Evolutionary conservation across 2,888 invertebrate genomes (phyloP).

Genomic region (Shargacucullia verbasci): DNA sequence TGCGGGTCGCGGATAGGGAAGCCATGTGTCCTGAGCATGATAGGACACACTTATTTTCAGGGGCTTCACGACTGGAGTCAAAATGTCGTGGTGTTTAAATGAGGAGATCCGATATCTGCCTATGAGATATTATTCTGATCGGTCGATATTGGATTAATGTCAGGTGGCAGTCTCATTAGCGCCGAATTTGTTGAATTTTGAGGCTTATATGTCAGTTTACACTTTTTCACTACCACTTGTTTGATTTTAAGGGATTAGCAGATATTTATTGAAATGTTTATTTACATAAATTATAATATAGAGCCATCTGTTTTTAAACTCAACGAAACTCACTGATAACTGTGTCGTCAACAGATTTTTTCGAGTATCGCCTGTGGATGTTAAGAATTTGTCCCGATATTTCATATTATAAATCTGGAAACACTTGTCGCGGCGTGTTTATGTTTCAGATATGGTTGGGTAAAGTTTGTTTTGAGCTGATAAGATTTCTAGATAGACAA

Average conservation of each 20-base stretch:
- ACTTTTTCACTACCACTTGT: no score
- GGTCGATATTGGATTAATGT: no score
- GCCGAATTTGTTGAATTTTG: no score
- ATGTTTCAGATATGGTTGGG: slow-evolving; percentile 36
- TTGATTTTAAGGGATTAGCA: no score
- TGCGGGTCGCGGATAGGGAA: slow-evolving; percentile 28
- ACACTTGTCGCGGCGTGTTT: slow-evolving; percentile 20
- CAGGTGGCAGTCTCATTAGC: no score
- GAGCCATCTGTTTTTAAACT: background rate
- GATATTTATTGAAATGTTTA: no score
- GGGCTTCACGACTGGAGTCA: background rate
- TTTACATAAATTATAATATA: background rate
- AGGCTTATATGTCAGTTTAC: no score
- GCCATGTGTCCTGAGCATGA: slow-evolving; percentile 12
- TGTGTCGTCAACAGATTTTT: no score
- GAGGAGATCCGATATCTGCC: no score
- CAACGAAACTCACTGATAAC: no score
- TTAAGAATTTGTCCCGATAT: slow-evolving; percentile 11
- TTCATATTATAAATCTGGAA: slow-evolving; percentile 3
- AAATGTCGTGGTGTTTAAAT: no score
- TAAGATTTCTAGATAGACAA: slow-evolving; percentile 35
- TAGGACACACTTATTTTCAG: slow-evolving; percentile 1
- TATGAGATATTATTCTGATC: no score
- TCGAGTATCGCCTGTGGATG: background rate
- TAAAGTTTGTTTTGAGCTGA: slow-evolving; percentile 29